Evolutionary conservation across 2,113 vertebrate genomes (phyloP), one percentile per base, ranked within the genome.

Genomic region (Serilophus lunatus): DNA sequence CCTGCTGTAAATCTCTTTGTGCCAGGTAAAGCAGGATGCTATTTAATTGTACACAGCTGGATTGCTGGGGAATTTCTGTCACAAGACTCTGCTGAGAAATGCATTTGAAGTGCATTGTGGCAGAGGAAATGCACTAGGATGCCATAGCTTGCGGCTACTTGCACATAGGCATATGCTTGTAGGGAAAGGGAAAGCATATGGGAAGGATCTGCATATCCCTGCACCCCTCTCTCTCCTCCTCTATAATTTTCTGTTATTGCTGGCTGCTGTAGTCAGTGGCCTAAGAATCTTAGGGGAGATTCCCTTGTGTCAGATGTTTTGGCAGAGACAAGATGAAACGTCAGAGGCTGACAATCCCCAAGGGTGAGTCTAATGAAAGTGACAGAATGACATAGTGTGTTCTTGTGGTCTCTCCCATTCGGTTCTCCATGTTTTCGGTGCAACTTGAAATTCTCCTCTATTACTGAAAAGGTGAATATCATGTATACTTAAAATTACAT

Each of bases 291-390:
- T 47, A 18, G 31, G 72, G 82, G 80, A 93, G 69, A 92, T 60
- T 88, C 89, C 76, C 35, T 42, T 5, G 1, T 93, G 82, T 93
- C 85, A 92, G n/a, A 28, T 93, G 65, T 94, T 94, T 82, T 54
- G 31, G 69, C 76, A 93, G 82, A 92, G 82, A 80, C 83, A 89
- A 82, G 92, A 56, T 95, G 79, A 95, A 93, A 91, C 59, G 86
- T 94, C 80, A 81, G 88, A 92, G 90, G 92, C 80, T 90, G 92
- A 93, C 91, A 97, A 25, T 79, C 68, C 89, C 86, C 81, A 86
- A 57, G 86, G 69, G 91, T 95, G 47, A 44, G 56, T 56, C 80
- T 80, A 92, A 94, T 90, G 87, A 80, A 96, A 97, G 74, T 0
- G 12, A 65, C 93, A 94, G 77, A 61, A 45, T 87, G 83, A 93